Conservation (phyloP, 2,797 vertebrate species). For the Xenopus petersii region DNA sequence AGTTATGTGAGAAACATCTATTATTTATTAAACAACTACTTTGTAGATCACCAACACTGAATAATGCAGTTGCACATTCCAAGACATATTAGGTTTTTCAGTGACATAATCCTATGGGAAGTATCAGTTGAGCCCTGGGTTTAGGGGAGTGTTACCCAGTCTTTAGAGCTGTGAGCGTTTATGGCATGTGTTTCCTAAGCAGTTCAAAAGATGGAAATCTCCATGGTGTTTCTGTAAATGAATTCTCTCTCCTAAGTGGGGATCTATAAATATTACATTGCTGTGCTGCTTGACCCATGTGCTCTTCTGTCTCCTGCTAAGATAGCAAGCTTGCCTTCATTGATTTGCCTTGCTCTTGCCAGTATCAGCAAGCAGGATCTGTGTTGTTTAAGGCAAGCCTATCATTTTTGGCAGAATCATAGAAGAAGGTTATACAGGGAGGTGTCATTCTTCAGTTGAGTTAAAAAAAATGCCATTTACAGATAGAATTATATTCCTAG, state of each 20-base stretch:
- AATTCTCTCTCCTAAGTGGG: neutral
- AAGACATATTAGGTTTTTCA: neutral
- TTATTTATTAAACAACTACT: neutral
- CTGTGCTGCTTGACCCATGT: slow-evolving; percentile 4
- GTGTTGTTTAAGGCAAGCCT: neutral
- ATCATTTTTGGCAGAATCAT: neutral
- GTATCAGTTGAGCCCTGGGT: neutral
- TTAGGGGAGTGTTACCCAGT: no score
- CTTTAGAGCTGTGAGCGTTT: no score
- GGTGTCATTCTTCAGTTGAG: no score
- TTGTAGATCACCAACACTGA: neutral
- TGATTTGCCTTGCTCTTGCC: neutral
- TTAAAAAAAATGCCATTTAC: no score
- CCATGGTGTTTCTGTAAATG: neutral
- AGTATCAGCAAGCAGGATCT: neutral
- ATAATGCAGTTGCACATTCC: neutral
- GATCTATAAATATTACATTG: slow-evolving; percentile 27
- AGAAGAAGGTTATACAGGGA: neutral
- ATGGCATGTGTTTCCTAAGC: no score
- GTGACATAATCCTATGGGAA: neutral
- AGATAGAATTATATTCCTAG: no score
- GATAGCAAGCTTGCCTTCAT: neutral
- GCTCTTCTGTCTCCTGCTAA: slow-evolving; percentile 1
- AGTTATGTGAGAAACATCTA: neutral
- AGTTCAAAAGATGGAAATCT: no score